Evolutionary conservation across 2,888 invertebrate species (phyloP).

Genomic region (Tenthredo mesomela): DNA sequence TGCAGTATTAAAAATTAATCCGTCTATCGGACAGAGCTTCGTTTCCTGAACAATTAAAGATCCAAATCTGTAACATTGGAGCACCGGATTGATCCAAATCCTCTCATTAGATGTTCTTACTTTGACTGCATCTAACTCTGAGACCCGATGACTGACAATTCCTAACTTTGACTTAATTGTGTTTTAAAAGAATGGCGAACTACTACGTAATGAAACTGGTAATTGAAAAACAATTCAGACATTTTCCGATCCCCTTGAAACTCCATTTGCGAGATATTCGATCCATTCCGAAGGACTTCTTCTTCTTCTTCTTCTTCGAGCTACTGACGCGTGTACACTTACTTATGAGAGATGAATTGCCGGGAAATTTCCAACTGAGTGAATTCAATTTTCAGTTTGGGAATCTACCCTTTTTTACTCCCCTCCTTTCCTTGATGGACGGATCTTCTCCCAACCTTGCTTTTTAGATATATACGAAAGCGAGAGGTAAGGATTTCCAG

Average conservation of each 20-base stretch:
- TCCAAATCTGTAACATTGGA: too few species aligned
- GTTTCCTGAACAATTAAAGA: too few species aligned
- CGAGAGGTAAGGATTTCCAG: neutral
- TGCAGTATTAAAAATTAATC: too few species aligned
- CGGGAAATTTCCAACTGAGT: neutral
- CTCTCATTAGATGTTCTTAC: too few species aligned
- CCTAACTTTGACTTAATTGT: too few species aligned
- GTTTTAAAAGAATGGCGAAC: too few species aligned
- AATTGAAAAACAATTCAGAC: too few species aligned
- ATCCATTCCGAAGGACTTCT: neutral
- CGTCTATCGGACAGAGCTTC: too few species aligned
- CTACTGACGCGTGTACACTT: constrained; percentile 15
- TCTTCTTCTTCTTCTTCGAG: neutral
- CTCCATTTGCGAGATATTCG: neutral
- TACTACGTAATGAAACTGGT: too few species aligned
- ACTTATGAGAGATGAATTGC: constrained; percentile 3
- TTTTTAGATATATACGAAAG: neutral
- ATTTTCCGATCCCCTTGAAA: neutral
- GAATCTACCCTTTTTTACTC: neutral
- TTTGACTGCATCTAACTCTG: too few species aligned
- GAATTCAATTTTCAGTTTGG: constrained; percentile 11
- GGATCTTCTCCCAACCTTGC: neutral
- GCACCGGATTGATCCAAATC: too few species aligned
- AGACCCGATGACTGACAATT: too few species aligned
- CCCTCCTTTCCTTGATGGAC: neutral